Percentiles rank a stretch among this genome's conserved stretches.
phyloP scores from a whole-genome alignment of 53 echinoderm and acorn worm species.

The Zoroaster sp. region DNA sequence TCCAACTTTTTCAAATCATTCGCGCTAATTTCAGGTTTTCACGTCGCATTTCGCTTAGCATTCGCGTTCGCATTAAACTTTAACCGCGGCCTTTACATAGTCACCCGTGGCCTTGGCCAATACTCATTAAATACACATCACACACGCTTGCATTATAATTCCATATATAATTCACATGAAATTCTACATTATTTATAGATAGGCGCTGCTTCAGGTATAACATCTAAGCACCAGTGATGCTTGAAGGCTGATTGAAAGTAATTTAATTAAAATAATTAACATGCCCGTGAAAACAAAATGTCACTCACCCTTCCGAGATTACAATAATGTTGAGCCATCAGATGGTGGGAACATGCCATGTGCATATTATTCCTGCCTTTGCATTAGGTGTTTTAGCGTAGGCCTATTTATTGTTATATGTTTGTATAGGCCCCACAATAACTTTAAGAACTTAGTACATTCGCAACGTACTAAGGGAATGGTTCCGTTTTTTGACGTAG shows the following conservation, averaged over 20 bases:
- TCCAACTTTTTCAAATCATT: too few relatives aligned
- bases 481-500: too few relatives aligned
- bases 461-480: too few relatives aligned
- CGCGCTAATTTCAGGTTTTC: too few relatives aligned
- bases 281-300: not conserved
- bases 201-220: not conserved
- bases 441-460: too few relatives aligned
- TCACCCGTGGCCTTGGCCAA: not conserved
- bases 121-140: not conserved
- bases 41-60: too few relatives aligned
- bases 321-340: not conserved
- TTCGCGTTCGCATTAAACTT: too few relatives aligned
- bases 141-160: not conserved
- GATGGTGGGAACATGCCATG: constrained; percentile 7
- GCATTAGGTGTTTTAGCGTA: not conserved
- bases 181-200: not conserved
- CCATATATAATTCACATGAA: not conserved
- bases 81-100: too few relatives aligned
- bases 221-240: not conserved
- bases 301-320: not conserved
- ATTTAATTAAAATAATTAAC: constrained; percentile 9
- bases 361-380: not conserved
- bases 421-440: not conserved
- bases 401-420: too few relatives aligned
- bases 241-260: not conserved